Evolutionary conservation across 2,797 vertebrate genomes (phyloP), one percentile per base, ranked within the genome.

Genomic region (Labroides dimidiatus): DNA sequence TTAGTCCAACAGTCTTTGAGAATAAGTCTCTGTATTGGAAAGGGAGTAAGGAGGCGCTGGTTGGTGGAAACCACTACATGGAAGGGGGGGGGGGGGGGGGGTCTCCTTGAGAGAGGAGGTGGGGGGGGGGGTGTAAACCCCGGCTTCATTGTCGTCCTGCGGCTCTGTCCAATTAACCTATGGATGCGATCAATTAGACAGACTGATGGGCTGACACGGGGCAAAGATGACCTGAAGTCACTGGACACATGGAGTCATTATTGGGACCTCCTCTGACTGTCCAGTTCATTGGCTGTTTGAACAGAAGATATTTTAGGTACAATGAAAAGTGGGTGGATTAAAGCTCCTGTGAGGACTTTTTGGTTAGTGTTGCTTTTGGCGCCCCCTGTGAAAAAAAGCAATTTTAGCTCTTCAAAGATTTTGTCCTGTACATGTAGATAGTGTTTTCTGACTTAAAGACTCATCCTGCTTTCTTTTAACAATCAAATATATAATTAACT

Each of bases 111-210:
- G 81, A n/a, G 43, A 67, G 77, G 72, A 58, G 44, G 58, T 7
- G 71, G 72, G 54, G 39, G 72, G 54, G 39, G 45, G 58, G 58
- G 42, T 71, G n/a, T 44, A 72, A 75, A 77, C 67, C 51, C 61
- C 6, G 10, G 49, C 60, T 82, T 62, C 19, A 71, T 70, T 36
- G 67, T 55, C 66, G 44, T 82, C 80, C 72, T 75, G 80, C 72
- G 52, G 78, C 61, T 78, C 75, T 36, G 78, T 92, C 81, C 88
- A 77, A 77, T 84, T 85, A 85, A 87, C 91, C 91, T 92, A 90
- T 8, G 48, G 82, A 90, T 48, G 76, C 60, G 89, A 84, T 65
- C 75, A 62, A 60, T 83, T 76, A 87, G 66, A 72, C 39, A 4
- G 62, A 59, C 52, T 62, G 72, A 71, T 49, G 69, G 56, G 24